These are phyloP conservation scores for Epinephelus fuscoguttatus DNA, from an alignment of 2,113 vertebrate species.

Conservation along the genomic window DNA sequence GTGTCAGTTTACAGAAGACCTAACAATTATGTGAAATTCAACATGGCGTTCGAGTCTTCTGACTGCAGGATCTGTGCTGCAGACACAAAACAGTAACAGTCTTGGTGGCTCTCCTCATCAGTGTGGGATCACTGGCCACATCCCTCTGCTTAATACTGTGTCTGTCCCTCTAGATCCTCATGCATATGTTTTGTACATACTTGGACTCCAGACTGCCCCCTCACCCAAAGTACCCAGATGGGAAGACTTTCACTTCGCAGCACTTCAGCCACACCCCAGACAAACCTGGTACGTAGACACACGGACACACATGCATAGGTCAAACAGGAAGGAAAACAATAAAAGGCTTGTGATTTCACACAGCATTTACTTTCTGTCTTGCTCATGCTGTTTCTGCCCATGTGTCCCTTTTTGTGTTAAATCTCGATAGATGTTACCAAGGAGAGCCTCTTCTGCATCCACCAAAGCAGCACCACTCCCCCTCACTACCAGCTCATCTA, in stretches of 20 bases:
- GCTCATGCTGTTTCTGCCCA: accelerated
- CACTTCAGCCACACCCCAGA: slow-evolving; percentile 95
- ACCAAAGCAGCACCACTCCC: slow-evolving; percentile 93
- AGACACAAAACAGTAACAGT: not conserved
- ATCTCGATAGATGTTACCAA: slow-evolving; percentile 89
- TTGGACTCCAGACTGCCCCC: slow-evolving; percentile 95
- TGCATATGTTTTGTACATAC: slow-evolving; percentile 96
- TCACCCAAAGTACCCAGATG: slow-evolving; percentile 96
- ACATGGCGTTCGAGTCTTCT: not conserved
- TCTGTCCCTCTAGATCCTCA: slow-evolving; percentile 88
- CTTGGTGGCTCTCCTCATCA: not conserved
- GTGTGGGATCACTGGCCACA: not conserved
- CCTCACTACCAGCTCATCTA: slow-evolving; percentile 97
- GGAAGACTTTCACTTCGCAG: slow-evolving; percentile 97
- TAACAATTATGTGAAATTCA: not conserved
- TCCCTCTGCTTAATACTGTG: not conserved
- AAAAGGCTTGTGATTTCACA: not conserved
- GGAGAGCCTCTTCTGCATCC: slow-evolving; percentile 94
- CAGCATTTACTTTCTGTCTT: not conserved
- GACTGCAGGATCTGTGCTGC: not conserved
- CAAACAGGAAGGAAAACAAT: not conserved
- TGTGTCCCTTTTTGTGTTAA: slow-evolving; percentile 24
- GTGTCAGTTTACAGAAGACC: not conserved
- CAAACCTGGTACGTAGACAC: slow-evolving; percentile 89
- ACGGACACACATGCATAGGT: not conserved